Base-by-base conservation (phyloP, 92 coral and sea anemone genomes). In the Porites evermanni region DNA sequence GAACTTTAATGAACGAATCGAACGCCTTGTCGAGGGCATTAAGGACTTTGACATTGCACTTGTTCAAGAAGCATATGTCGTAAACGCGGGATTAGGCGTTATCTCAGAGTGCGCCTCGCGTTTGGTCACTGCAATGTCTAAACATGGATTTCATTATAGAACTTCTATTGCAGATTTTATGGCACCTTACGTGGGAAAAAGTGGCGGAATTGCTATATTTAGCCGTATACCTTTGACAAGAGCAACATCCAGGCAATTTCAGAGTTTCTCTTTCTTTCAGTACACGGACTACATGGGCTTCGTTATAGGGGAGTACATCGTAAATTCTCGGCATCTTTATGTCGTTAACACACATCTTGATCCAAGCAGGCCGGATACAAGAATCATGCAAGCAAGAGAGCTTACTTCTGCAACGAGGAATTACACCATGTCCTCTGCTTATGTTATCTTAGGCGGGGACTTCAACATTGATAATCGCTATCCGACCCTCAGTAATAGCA, bases 361-460 rank as follows among this genome's bases (percentile, higher is more conserved):
- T 84, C 93, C 95, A 16, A 82, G 79, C 14, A 84, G 72, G 13
- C 86, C 76, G 20, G 58, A 75, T 32, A 51, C 86, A 20, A 75
- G 94, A 87, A 59, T 74, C 11, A 65, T 66, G 10, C 98, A 95
- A 82, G 76, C 92, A 12, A 81, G 64, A 44, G 92, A 93, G 64
- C 54, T 93, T 8, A 86, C 79, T 50, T 63, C 29, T 16, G 56
- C 82, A 10, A 74, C 89, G 32, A 60, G 61, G 32, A 71, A 84
- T 1, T 61, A 86, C 0, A 79, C 91, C 2, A 58, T 23, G 69
- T 44, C 88, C 6, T 71, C 97, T 38, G 47, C 47, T 58, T 84
- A 79, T 61, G 11, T 93, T 16, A 71, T 95, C 32, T 89, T 91
- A 0, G 97, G 92, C 23, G 98, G 98, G 65, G 98, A 95, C 81